Percentiles rank a stretch among this genome's conserved stretches.
phyloP scores from a whole-genome alignment of 2,888 invertebrate species.

The Lepas anatifera region DNA sequence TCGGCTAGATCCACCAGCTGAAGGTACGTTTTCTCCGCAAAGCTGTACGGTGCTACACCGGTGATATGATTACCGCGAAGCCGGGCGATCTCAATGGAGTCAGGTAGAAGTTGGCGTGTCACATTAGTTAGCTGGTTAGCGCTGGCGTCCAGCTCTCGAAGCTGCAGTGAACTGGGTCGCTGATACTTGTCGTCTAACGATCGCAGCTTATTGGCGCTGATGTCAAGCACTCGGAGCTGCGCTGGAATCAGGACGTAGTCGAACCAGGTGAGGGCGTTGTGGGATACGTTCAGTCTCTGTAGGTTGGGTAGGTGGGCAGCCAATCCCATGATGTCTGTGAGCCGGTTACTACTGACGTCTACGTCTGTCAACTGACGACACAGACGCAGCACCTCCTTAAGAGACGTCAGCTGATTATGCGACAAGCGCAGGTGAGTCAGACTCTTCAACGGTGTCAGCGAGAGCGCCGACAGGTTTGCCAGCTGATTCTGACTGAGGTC shows the following conservation, averaged over 20 bases:
- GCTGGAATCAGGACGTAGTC: constrained; percentile 65
- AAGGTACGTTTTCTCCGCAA: constrained; percentile 51
- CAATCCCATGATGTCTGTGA: constrained; percentile 63
- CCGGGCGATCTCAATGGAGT: constrained; percentile 63
- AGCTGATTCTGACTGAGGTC: constrained; percentile 68
- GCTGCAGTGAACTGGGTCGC: constrained; percentile 62
- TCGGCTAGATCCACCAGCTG: constrained; percentile 63
- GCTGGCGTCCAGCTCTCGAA: constrained; percentile 60
- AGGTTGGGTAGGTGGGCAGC: constrained; percentile 51
- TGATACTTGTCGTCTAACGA: constrained; percentile 75
- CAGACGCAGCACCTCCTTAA: constrained; percentile 64
- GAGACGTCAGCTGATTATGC: constrained; percentile 64
- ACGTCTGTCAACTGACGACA: constrained; percentile 66
- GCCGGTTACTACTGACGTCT: constrained; percentile 65
- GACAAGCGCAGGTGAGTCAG: constrained; percentile 62
- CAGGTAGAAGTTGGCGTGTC: constrained; percentile 67
- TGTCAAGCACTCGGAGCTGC: constrained; percentile 65
- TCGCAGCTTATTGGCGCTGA: constrained; percentile 67
- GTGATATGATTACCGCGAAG: constrained; percentile 53
- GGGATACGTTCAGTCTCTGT: constrained; percentile 39
- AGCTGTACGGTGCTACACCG: constrained; percentile 53
- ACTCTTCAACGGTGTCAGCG: constrained; percentile 58
- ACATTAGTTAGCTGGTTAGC: constrained; percentile 67
- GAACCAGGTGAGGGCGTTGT: constrained; percentile 48
- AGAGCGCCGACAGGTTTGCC: constrained; percentile 59